Conservation (phyloP, 2,113 vertebrate species). For the Sciurus niger region DNA sequence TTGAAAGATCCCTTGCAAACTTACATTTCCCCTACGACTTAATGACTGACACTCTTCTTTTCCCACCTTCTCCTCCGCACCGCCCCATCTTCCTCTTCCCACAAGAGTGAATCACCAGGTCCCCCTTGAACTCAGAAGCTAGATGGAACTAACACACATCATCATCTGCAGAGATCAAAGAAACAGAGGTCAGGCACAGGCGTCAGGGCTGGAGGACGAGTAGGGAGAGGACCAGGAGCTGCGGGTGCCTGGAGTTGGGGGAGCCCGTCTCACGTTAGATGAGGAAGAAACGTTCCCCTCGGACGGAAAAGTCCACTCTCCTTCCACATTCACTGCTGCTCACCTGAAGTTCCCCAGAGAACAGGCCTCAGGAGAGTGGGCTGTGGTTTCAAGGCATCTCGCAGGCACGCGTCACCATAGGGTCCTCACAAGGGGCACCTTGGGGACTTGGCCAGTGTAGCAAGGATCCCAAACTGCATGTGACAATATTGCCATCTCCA, state of each 20-base stretch:
- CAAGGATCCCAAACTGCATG: background rate
- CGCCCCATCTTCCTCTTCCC: background rate
- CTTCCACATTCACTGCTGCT: background rate
- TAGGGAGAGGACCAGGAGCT: background rate
- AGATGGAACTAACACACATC: background rate
- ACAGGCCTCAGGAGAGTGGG: no score
- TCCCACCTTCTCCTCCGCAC: background rate
- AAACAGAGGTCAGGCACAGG: background rate
- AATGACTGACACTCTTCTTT: background rate
- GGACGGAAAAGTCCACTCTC: background rate
- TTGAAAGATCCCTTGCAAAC: background rate
- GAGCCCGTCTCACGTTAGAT: background rate
- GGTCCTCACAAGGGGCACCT: no score
- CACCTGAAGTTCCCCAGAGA: background rate
- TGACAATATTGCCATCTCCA: background rate
- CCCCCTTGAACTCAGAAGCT: slow-evolving; percentile 37
- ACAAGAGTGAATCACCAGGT: background rate
- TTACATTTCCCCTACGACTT: background rate
- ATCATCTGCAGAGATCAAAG: background rate
- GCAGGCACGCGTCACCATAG: accelerated
- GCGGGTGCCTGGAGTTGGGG: background rate
- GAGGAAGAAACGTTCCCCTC: background rate
- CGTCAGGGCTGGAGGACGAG: background rate
- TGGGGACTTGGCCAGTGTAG: background rate
- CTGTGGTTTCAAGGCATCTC: background rate